Conservation (phyloP, 2,888 invertebrate genomes). For the Polymixis lichenea region DNA sequence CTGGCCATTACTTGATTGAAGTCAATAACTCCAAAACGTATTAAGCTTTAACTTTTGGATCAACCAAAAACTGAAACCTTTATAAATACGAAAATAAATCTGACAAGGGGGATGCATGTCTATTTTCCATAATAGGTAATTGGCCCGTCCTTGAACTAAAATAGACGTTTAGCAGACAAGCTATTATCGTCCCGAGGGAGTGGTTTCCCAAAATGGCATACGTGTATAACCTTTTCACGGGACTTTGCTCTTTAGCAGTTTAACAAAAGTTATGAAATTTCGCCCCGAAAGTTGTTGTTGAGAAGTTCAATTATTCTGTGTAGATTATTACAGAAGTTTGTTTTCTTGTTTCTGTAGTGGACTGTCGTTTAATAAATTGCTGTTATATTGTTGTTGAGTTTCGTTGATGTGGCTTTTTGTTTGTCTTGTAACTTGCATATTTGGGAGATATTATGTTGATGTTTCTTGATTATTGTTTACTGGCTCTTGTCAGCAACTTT, state of each 20-base stretch:
- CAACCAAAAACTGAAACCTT: not conserved
- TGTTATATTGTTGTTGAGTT: slow-evolving; percentile 51
- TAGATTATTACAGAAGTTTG: slow-evolving; percentile 58
- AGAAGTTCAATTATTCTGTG: slow-evolving; percentile 57
- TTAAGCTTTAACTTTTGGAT: not conserved
- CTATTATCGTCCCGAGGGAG: slow-evolving; percentile 57
- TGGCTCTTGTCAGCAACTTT: not conserved
- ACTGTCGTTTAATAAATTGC: slow-evolving; percentile 56
- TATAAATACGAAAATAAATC: slow-evolving; percentile 19
- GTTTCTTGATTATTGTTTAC: slow-evolving; percentile 1
- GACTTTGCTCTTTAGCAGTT: slow-evolving; percentile 54
- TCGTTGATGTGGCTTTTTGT: slow-evolving; percentile 38
- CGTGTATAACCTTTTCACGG: slow-evolving; percentile 62
- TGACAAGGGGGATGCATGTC: slow-evolving; percentile 32
- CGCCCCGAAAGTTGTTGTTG: slow-evolving; percentile 45
- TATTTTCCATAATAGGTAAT: slow-evolving; percentile 40
- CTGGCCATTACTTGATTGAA: no score
- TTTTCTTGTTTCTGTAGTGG: slow-evolving; percentile 44
- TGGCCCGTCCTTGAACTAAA: slow-evolving; percentile 52
- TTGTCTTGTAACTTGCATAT: slow-evolving; percentile 28
- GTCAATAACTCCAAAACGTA: not conserved
- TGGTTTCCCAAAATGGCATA: slow-evolving; percentile 64
- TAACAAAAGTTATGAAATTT: slow-evolving; percentile 58
- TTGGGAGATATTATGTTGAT: slow-evolving; percentile 9
- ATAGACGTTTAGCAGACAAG: slow-evolving; percentile 52